These are phyloP conservation scores for Ceratitis capitata DNA, from an alignment of 1,140 invertebrate species.

Conservation along the genomic window DNA sequence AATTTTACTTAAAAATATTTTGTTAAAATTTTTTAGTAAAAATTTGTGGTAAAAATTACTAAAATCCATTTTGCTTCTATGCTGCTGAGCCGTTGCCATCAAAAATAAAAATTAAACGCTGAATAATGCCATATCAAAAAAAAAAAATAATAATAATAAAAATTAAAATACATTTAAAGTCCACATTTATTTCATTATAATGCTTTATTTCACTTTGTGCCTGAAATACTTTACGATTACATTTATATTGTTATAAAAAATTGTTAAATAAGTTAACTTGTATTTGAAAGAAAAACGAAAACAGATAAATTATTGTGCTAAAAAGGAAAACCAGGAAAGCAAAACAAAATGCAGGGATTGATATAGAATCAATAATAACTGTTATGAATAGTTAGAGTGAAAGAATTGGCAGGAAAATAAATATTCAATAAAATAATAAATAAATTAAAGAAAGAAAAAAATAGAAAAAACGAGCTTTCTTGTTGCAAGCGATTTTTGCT, in stretches of 20 bases:
- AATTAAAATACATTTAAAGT: neutral
- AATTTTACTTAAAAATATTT: too few species aligned
- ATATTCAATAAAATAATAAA: neutral
- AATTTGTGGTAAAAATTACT: too few species aligned
- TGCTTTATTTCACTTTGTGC: conserved; percentile 40
- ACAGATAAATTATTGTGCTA: neutral
- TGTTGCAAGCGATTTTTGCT: conserved; percentile 39
- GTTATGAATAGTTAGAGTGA: neutral
- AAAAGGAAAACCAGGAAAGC: conserved; percentile 4
- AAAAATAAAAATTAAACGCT: too few species aligned
- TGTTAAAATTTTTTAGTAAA: too few species aligned
- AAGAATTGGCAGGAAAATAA: neutral
- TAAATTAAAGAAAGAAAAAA: too few species aligned
- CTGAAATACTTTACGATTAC: conserved; percentile 25
- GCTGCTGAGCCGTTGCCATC: neutral
- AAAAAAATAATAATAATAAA: neutral
- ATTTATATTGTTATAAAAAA: conserved; percentile 5
- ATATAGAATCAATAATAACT: conserved; percentile 20
- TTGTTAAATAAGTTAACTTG: neutral
- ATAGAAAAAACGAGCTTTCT: conserved; percentile 30
- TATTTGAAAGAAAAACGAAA: neutral
- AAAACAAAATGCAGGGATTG: conserved; percentile 14
- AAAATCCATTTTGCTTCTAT: neutral
- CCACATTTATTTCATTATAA: neutral
- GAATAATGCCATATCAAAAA: too few species aligned